Evolutionary conservation across 2,888 invertebrate species (phyloP), one percentile per base, ranked within the genome.

Genomic region (Axea sp.): DNA sequence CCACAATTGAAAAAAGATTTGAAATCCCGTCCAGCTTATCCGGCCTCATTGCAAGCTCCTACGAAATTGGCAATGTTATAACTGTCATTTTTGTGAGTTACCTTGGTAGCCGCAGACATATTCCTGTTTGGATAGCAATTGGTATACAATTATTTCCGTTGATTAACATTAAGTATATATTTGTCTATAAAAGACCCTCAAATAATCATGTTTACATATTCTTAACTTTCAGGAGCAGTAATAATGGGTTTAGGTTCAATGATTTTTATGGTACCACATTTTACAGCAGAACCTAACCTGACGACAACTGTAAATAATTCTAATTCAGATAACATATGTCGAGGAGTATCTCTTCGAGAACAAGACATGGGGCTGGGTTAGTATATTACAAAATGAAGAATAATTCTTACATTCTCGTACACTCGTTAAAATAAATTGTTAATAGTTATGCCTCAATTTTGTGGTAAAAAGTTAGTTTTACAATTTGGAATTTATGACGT

Each of bases 1-100:
- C 97, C 78, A 98, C 97, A 60, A 97, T 98, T 83, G 97, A 98
- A 89, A 97, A 97, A 88, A 93, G 97, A 76, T 95, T 95, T 85
- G 96, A 97, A 88, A 96, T 97, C 84, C 96, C 96, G 72, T 96
- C 96, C 86, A 95, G 95, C 86, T 93, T 96, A 77, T 96, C 96
- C 47, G 97, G 97, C 64, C 91, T 97, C 81, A 95, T 97, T 78
- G 96, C 97, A 64, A 96, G 96, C 82, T 96, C 96, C 82, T 97
- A 97, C 88, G 97, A 97, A 90, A 95, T 96, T 84, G 97, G 97
- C 83, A 97, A 97, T 89, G 95, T 97, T 80, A 94, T 96, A 85
- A 96, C 97, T 26, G 97, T 97, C 82, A 95, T 98, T 86, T 97
- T 97, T 88, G 97, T 98, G 81, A 96, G 96, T 85, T 98, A 97